A percentile compares a stretch with the other conserved stretches of the same genome.
Conservation (phyloP, 2,797 vertebrate species). For the Coregonus sp. region DNA sequence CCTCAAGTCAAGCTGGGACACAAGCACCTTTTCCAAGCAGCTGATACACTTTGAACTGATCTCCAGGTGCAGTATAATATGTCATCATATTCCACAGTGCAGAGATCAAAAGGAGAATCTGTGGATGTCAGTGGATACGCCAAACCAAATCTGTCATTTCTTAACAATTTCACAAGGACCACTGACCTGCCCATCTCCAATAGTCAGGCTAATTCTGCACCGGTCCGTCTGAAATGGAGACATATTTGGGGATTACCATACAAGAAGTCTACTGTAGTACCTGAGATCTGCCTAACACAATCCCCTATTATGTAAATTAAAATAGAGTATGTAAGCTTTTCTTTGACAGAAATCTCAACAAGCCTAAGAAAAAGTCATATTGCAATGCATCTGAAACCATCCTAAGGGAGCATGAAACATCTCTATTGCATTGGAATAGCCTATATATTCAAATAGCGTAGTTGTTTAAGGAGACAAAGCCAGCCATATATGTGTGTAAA, state of each 20-base stretch:
- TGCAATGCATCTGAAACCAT: not conserved
- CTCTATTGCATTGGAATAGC: not conserved
- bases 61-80: conserved; percentile 4
- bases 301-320: not conserved
- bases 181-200: not conserved
- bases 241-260: not conserved
- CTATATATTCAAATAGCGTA: not conserved
- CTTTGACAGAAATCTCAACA: not conserved
- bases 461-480: not conserved
- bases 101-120: conserved; percentile 5
- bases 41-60: conserved; percentile 3
- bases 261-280: not conserved
- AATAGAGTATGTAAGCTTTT: not conserved
- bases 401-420: not conserved
- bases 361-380: not conserved
- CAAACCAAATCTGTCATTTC: conserved; percentile 4
- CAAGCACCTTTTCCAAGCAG: not conserved
- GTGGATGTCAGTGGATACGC: not conserved
- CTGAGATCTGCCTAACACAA: not conserved
- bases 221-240: not conserved
- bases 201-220: not conserved
- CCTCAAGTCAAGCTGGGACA: not conserved
- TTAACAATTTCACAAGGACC: not conserved
- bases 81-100: not conserved
- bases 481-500: too few relatives aligned